These are phyloP conservation scores for Lophius americanus DNA, from an alignment of 2,797 vertebrate species.

Conservation along the genomic window DNA sequence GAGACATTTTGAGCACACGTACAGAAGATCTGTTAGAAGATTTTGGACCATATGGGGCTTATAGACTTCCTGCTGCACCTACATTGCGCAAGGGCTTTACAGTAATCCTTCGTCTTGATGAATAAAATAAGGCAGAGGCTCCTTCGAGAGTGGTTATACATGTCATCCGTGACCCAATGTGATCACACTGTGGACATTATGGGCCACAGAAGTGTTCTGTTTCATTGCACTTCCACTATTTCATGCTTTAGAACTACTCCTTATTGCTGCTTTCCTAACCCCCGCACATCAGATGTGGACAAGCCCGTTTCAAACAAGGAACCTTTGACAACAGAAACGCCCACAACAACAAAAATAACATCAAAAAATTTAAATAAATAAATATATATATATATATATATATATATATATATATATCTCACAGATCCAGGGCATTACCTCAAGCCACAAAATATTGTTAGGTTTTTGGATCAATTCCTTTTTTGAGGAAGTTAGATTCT, in stretches of 20 bases:
- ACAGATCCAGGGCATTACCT: not conserved
- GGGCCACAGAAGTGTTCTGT: not conserved
- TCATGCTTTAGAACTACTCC: not conserved
- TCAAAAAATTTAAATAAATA: too few relatives aligned
- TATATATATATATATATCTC: not conserved
- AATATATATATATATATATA: too few relatives aligned
- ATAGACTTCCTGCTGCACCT: conserved; percentile 63
- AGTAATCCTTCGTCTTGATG: conserved; percentile 75
- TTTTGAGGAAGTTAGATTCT: not conserved
- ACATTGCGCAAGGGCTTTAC: conserved; percentile 72
- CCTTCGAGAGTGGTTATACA: conserved; percentile 34
- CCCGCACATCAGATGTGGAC: not conserved
- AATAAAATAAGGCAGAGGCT: conserved; percentile 55
- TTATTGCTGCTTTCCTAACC: not conserved
- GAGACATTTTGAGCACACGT: conserved; percentile 36
- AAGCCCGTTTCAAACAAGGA: not conserved
- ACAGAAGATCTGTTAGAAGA: conserved; percentile 49
- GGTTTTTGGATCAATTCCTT: too few relatives aligned
- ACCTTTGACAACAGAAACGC: not conserved
- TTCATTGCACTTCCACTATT: conserved; percentile 4
- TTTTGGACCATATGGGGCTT: conserved; percentile 78
- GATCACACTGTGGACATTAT: conserved; percentile 5
- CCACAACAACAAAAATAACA: too few relatives aligned
- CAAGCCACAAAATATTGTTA: too few relatives aligned
- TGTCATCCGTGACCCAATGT: conserved; percentile 24